Evolutionary conservation across 2,113 vertebrate genomes (phyloP).

Genomic region (Silurus glanis): DNA sequence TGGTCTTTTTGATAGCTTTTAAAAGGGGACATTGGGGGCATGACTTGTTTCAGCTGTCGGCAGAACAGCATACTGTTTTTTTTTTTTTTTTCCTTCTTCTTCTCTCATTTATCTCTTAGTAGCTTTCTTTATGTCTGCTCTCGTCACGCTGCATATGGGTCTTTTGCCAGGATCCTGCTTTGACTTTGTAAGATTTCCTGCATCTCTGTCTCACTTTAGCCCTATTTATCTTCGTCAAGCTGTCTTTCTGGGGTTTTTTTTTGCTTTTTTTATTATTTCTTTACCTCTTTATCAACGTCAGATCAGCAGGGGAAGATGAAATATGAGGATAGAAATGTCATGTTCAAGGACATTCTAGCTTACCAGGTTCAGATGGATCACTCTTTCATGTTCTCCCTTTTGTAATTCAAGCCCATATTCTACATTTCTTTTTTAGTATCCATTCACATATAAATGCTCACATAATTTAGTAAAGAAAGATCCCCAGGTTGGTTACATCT

Average conservation of each 20-base stretch:
- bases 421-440: not conserved
- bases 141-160: not conserved
- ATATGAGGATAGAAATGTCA: constrained; percentile 1
- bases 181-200: not conserved
- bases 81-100: not conserved
- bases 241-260: not conserved
- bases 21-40: constrained; percentile 31
- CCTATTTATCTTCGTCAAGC: constrained; percentile 6
- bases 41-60: constrained; percentile 13
- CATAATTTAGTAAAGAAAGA: constrained; percentile 13
- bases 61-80: not conserved
- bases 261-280: not conserved
- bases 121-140: not conserved
- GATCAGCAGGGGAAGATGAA: not conserved
- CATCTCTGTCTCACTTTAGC: not conserved
- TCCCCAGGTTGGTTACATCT: constrained; percentile 10
- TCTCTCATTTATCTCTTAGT: not conserved
- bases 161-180: not conserved
- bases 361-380: constrained; percentile 15
- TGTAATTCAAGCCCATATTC: not conserved
- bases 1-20: constrained; percentile 36
- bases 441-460: not conserved
- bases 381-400: not conserved
- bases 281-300: constrained; percentile 28
- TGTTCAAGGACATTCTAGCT: constrained; percentile 10